Evolutionary conservation across 2,888 invertebrate genomes (phyloP), one percentile per base, ranked within the genome.

Genomic region (Microplitis manilae): DNA sequence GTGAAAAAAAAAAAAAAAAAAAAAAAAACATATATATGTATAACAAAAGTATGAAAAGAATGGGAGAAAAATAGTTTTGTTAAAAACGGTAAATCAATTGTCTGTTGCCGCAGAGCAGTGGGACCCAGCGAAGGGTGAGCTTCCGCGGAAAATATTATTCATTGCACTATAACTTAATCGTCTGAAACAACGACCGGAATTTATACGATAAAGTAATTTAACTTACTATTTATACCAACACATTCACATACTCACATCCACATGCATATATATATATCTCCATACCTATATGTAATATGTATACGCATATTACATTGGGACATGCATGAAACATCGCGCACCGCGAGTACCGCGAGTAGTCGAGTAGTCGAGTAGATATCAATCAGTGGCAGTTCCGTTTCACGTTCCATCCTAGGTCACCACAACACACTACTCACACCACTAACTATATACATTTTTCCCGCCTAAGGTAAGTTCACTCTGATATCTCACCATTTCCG

Each of bases 401-500:
- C 71, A 77, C 74, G 75, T 77, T 75, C 77, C 77, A 74, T 65
- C 74, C 30, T 70, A 77, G 74, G 74, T 77, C 77, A 69, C 38
- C 70, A 13, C 50, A 50, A 50, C 50, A 50, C 50, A 8, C 9
- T 8, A 13, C 13, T 50, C 50, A 30, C 50, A 50, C 50, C 13
- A 50, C 50, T 50, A 50, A 50, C 50, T 9, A 50, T 73, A 73
- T 73, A 61, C 69, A 69, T 73, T 69, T 73, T 77, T 68, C 68
- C 50, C 71, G 65, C 71, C 69, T 69, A 67, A 65, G 73, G 73
- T 73, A 67, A 73, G 73, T 67, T 73, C 67, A 68, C 41, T 62
- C 71, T 64, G 65, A 71, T 77, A 73, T 79, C 75, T 73, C 76
- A 75, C 78, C 73, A 73, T 75, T 77, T 75, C 70, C 77, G 77